Evolutionary conservation across 2,888 invertebrate species (phyloP), one percentile per base, ranked within the genome.

Genomic region (Augochlorella aurata): DNA sequence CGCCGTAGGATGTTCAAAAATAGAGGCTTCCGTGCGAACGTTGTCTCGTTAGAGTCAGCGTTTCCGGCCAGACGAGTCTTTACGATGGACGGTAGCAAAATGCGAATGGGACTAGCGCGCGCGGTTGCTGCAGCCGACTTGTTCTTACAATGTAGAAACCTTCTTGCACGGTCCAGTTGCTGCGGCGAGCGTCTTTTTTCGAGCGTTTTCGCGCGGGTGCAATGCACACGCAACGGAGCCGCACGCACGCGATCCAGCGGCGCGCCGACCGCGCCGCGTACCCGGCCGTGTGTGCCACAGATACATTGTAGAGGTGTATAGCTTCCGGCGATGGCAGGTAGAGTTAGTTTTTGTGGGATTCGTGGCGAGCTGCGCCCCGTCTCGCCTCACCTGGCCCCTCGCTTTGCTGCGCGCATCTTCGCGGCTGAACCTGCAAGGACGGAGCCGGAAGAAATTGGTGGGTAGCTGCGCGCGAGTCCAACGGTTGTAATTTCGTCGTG

Each of bases 401-500:
- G 47, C 12, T 24, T 58, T 8, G 58, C 58, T 75, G 21, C 49
- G 38, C 70, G 69, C 77, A 45, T 45, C 29, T 44, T 63, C 70
- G 73, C 68, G 44, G 63, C 67, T 61, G 3, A 58, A 61, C 52
- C 69, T 70, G 78, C 79, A 84, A 82, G 81, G 84, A 80, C 79
- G 84, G 61, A 81, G 70, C 77, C 79, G 79, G 84, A 85, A 85
- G 81, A 88, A 88, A 88, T 88, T 88, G 85, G 49, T 52, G 58
- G 87, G 77, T 86, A 74, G 58, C 71, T 18, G 61, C 49, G 61
- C 49, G 52, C 68, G 76, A 73, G 78, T 61, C 73, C 78, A 71
- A 67, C 78, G 80, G 65, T 79, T 74, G 74, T 79, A 82, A 84
- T 79, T 81, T 79, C 66, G 65, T 68, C 65, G 81, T 71, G 79